phyloP scores from a whole-genome alignment of 2,888 invertebrate species.

The Ptychoptera albimana region DNA sequence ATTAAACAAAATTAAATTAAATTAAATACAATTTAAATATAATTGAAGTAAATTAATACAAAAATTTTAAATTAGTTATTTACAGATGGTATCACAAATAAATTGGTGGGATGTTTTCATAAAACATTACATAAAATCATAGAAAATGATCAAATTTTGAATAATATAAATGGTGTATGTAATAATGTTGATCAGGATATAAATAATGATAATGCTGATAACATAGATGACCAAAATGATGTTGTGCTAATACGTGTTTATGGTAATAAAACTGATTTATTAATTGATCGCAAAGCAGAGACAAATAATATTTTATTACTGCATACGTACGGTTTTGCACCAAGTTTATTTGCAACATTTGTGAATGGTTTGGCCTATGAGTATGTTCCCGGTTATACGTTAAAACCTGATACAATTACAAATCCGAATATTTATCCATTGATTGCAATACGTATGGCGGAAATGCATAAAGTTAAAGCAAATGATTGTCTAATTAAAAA shows the following conservation, averaged over 20 bases:
- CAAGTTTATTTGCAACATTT: slow-evolving; percentile 78
- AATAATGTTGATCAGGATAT: slow-evolving; percentile 6
- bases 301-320: slow-evolving; percentile 44
- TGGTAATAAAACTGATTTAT: slow-evolving; percentile 81
- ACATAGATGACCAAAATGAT: slow-evolving; percentile 26
- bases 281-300: slow-evolving; percentile 80
- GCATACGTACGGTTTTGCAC: slow-evolving; percentile 61
- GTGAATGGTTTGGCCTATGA: slow-evolving; percentile 88
- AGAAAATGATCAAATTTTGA: slow-evolving; percentile 3
- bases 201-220: slow-evolving; percentile 4
- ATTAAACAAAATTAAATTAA: too few relatives aligned
- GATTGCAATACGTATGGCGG: slow-evolving; percentile 69
- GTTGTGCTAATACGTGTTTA: slow-evolving; percentile 78
- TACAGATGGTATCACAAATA: slow-evolving; percentile 90
- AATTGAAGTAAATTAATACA: too few relatives aligned
- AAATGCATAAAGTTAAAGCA: slow-evolving; percentile 51
- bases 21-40: too few relatives aligned
- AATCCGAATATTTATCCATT: slow-evolving; percentile 50
- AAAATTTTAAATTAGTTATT: slow-evolving; percentile 56
- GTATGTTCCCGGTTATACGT: slow-evolving; percentile 66
- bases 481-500: slow-evolving; percentile 27
- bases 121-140: slow-evolving; percentile 11
- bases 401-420: slow-evolving; percentile 46
- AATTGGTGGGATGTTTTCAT: slow-evolving; percentile 62
- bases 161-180: slow-evolving; percentile 1